phyloP scores from a whole-genome alignment of 2,113 vertebrate genomes.

The Spizaetus ornatus region DNA sequence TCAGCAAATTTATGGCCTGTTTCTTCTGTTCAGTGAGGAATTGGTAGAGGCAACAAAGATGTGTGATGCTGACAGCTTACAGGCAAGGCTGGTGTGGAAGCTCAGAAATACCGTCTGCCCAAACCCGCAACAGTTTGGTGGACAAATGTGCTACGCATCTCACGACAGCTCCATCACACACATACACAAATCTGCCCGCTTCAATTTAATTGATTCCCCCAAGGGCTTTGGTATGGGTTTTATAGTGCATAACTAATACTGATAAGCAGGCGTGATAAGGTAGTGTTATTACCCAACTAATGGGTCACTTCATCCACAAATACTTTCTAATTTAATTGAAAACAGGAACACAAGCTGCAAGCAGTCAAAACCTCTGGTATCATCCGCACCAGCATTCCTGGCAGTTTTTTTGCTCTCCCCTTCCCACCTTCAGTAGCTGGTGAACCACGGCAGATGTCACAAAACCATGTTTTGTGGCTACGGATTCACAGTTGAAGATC shows the following conservation, averaged over 20 bases:
- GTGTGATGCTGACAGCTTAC: neutral
- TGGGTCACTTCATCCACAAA: slow-evolving; percentile 55
- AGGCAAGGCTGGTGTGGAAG: neutral
- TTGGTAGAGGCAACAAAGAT: neutral
- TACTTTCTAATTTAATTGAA: slow-evolving; percentile 59
- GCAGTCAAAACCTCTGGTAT: neutral
- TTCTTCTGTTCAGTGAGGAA: slow-evolving; percentile 25
- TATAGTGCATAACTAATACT: slow-evolving; percentile 69
- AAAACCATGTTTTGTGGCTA: neutral
- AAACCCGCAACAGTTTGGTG: neutral
- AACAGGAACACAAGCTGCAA: neutral
- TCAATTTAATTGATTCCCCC: slow-evolving; percentile 34
- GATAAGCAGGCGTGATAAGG: slow-evolving; percentile 68
- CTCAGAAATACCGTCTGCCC: neutral
- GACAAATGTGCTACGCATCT: neutral
- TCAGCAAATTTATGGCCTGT: slow-evolving; percentile 57
- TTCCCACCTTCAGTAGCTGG: slow-evolving; percentile 18
- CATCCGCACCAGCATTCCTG: neutral
- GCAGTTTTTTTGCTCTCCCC: neutral
- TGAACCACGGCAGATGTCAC: slow-evolving; percentile 9
- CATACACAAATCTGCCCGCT: neutral
- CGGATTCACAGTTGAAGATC: neutral
- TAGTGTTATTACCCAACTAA: slow-evolving; percentile 52
- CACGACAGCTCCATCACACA: neutral
- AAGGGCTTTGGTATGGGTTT: slow-evolving; percentile 46